Evolutionary conservation across 2,113 vertebrate species (phyloP), one percentile per base, ranked within the genome.

Genomic region (Asarcornis scutulata): DNA sequence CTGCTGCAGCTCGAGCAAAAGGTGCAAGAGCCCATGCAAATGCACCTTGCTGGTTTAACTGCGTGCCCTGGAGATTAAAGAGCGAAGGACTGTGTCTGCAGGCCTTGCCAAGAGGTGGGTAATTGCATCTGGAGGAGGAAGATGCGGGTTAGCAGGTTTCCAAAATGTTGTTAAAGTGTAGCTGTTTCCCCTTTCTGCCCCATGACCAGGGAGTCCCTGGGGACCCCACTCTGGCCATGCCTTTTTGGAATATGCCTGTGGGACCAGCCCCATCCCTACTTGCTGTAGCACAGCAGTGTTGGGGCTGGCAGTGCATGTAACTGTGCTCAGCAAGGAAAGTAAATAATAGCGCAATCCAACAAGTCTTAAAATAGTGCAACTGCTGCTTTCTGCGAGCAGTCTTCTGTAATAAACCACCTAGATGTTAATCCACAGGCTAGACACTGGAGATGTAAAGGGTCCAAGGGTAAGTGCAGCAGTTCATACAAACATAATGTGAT

Each of bases 21-120:
- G 58, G 86, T 79, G 81, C 56, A 80, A 69, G 58, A 81, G 48
- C 67, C 12, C 71, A 73, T 89, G 48, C 59, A 22, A 69, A 48
- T 74, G 76, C 48, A 2, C 55, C 59, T 38, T 48, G 76, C 50
- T 69, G 22, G 38, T 95, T 95, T 94, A 90, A 95, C 68, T 86
- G 5, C 0, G 3, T 76, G 78, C 76, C 53, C 93, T 91, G 90
- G 55, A 88, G 91, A 83, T 93, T 34, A 89, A 62, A 91, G 82
- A 67, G 81, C 56, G 22, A 53, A 76, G 81, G 86, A 7, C 79
- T 38, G 42, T 36, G 74, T 68, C 62, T 96, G 89, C 85, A 14
- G 3, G 0, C 10, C 5, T 71, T 1, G 31, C 80, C 50, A 59
- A 46, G 55, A 17, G 72, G 9, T 59, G 53, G 16, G 26, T 77